Evolutionary conservation across 2,888 invertebrate genomes (phyloP), one percentile per base, ranked within the genome.

Genomic region (Pyrocoelia pectoralis): DNA sequence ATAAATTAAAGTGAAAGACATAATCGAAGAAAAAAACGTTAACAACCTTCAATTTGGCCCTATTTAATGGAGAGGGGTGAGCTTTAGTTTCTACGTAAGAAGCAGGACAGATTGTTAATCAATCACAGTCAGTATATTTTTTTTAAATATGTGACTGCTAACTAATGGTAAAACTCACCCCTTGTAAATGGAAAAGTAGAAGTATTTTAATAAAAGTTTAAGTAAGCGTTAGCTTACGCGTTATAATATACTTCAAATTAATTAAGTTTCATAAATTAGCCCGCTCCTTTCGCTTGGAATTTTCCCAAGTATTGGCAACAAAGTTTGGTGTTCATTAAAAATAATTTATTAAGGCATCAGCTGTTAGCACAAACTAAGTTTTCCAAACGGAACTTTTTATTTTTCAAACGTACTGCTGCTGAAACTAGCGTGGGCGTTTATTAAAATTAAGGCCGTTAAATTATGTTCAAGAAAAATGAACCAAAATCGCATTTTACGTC

Each of bases 311-410:
- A 62, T 62, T 48, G 52, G 56, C 48, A 53, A 28, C 53, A 62
- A 62, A 48, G 33, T 57, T 61, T 61, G 15, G 33, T 54, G 61
- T 66, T 66, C 66, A 66, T 62, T 66, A 66, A 66, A 66, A 66
- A 66, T 66, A 62, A 66, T 66, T 66, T 66, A 59, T 66, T 62
- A 61, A 48, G 57, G 62, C 52, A 66, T 57, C 62, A 59, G 66
- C 66, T 58, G 62, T 51, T 59, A 24, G 46, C 55, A 61, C 65
- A 65, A 52, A n/a, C n/a, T n/a, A n/a, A 56, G 43, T 56, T 59
- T 41, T 56, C 33, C 51, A 46, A 58, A 60, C 59, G 54, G 59
- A 60, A 60, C 54, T 56, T 57, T 46, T 28, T 38, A 41, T 61
- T 65, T 52, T 57, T 57, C 53, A 56, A 48, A 53, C 24, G 48